Conservation (phyloP, 2,113 vertebrate genomes). For the Lophotis ruficrista region DNA sequence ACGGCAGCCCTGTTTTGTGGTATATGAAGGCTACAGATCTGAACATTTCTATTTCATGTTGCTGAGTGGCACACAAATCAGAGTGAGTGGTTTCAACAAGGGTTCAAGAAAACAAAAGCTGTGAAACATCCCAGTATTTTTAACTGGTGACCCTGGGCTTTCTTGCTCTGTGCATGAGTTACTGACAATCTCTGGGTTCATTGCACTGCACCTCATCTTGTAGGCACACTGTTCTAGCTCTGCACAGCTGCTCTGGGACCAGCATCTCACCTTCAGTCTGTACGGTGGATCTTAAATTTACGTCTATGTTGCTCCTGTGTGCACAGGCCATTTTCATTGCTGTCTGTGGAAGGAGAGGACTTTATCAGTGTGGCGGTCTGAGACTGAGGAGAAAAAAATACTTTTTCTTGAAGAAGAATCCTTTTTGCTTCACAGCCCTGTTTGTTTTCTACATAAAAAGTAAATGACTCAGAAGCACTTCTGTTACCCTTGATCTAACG, state of each 20-base stretch:
- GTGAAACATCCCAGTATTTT: neutral
- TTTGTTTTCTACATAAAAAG: neutral
- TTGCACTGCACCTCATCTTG: neutral
- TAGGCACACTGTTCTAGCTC: neutral
- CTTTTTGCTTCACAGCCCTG: neutral
- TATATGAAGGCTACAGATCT: neutral
- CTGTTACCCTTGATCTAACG: neutral
- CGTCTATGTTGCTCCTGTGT: neutral
- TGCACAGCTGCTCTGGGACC: neutral
- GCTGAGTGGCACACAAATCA: neutral
- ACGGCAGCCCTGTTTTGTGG: neutral
- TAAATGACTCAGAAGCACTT: neutral
- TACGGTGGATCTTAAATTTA: neutral
- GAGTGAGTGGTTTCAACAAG: neutral
- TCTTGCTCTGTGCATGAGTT: neutral
- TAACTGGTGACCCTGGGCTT: neutral
- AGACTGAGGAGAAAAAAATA: neutral
- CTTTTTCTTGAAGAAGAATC: neutral
- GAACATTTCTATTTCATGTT: rapidly evolving
- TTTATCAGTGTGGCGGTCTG: rapidly evolving
- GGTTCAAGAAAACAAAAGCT: neutral
- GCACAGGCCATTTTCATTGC: rapidly evolving
- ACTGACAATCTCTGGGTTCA: neutral
- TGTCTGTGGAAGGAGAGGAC: neutral
- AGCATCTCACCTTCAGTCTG: rapidly evolving